Evolutionary conservation across 2,888 invertebrate species (phyloP).

Genomic region (Chironomus tentans): DNA sequence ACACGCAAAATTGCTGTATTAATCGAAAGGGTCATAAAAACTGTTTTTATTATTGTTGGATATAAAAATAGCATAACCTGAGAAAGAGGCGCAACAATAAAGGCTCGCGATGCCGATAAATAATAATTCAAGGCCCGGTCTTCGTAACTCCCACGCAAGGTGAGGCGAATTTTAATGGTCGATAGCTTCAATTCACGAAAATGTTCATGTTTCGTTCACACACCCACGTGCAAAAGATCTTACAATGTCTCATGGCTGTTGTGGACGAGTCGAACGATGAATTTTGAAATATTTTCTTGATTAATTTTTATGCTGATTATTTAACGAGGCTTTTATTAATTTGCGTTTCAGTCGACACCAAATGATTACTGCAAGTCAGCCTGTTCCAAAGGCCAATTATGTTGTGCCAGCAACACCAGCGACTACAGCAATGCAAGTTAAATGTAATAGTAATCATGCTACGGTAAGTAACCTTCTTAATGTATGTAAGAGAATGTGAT

Average conservation of each 20-base stretch:
- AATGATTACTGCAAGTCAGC: background rate
- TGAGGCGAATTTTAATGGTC: background rate
- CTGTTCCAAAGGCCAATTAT: background rate
- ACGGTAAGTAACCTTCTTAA: constrained; percentile 5
- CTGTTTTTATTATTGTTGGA: background rate
- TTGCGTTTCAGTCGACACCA: background rate
- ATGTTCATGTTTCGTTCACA: constrained; percentile 9
- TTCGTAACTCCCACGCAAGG: constrained; percentile 8
- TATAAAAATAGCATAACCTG: background rate
- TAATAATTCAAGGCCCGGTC: constrained; percentile 1
- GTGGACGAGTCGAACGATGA: background rate
- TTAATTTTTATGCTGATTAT: background rate
- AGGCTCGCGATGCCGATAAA: constrained; percentile 7
- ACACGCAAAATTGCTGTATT: background rate
- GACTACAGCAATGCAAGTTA: background rate
- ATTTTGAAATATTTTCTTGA: background rate
- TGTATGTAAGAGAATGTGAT: too few relatives aligned
- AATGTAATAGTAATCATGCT: background rate
- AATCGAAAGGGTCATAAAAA: background rate
- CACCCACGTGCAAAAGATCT: constrained; percentile 1
- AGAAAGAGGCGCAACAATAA: too few relatives aligned
- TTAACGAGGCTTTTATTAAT: background rate
- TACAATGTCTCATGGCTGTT: background rate
- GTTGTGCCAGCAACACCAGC: background rate
- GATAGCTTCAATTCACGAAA: background rate